Base-by-base conservation (phyloP, 2,797 vertebrate genomes). In the Anomalospiza imberbis region DNA sequence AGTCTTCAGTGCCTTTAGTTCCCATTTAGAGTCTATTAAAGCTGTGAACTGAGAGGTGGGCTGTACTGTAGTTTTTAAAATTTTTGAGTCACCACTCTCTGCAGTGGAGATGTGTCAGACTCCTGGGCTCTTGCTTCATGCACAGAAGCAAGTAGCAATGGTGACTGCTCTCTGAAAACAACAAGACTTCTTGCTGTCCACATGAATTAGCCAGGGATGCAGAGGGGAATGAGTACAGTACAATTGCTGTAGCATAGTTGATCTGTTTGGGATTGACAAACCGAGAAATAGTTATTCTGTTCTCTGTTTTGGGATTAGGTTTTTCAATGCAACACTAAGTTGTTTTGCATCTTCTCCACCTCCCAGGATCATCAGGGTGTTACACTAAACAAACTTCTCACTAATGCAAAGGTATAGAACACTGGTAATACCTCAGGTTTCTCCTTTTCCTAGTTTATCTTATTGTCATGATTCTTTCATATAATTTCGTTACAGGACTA, bases 31-130 rank as follows among this genome's bases (percentile, higher is more conserved):
- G 44, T 77, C 65, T 7, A 40, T 36, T 67, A 47, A 91, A 95
- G 87, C 44, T 93, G 77, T 85, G 86, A 92, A 82, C 54, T 3
- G 1, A 81, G 73, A 92, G 93, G 94, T 95, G 78, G 94, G 95
- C 36, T 93, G 92, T 45, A 50, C 85, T 70, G 36, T 85, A 93
- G n/a, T 95, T 95, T 96, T 96, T 92, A 34, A 97, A 91, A n/a
- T 24, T 45, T 86, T 97, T 96, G 94, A 97, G 93, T 95, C 95
- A 95, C 72, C 0, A 0, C 58, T 78, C 54, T 67, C 62, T 66
- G 62, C 87, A 26, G n/a, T 10, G 2, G 63, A 88, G 75, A 95
- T 66, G 92, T 95, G 93, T 94, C 95, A 97, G 96, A 93, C 92
- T 97, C 54, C 50, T 48, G 68, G 58, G 78, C 78, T 91, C 70